phyloP scores from a whole-genome alignment of 2,113 vertebrate genomes.

The Sylvia atricapilla region DNA sequence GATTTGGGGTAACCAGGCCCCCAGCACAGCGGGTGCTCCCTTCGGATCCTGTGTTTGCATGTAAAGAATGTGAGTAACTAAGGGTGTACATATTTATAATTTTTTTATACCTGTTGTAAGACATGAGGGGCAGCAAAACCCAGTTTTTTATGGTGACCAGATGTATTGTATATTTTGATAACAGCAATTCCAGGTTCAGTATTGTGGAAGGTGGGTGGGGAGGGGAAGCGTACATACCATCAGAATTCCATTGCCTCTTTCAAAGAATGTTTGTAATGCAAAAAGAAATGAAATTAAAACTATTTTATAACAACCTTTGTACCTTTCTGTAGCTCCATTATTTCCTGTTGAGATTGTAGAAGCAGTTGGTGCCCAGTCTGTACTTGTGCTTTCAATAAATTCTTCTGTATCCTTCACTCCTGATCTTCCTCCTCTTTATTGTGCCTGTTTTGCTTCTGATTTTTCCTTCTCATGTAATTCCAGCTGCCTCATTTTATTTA shows the following conservation, averaged over 20 bases:
- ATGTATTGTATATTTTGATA: conserved; percentile 86
- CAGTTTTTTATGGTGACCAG: conserved; percentile 75
- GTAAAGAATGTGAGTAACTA: conserved; percentile 72
- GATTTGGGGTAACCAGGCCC: not conserved
- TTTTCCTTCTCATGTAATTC: conserved; percentile 35
- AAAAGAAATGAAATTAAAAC: conserved; percentile 75
- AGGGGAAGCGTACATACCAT: conserved; percentile 48
- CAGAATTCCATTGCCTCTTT: conserved; percentile 69
- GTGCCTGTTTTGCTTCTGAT: conserved; percentile 35
- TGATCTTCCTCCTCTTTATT: conserved; percentile 35
- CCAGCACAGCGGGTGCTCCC: not conserved
- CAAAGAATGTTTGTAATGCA: conserved; percentile 71
- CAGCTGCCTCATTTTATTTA: conserved; percentile 13
- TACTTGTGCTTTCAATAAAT: conserved; percentile 80
- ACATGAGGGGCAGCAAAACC: conserved; percentile 66
- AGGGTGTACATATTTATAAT: conserved; percentile 84
- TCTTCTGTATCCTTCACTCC: conserved; percentile 72
- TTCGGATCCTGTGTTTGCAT: conserved; percentile 64
- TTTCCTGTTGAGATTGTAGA: conserved; percentile 71
- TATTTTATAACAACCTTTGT: conserved; percentile 76
- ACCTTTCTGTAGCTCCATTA: conserved; percentile 71
- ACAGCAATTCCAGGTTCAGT: conserved; percentile 77
- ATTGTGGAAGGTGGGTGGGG: conserved; percentile 68
- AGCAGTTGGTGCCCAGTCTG: conserved; percentile 71
- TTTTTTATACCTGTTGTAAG: conserved; percentile 82